phyloP scores from a whole-genome alignment of 1,140 invertebrate species.

The Calephelis nemesis region DNA sequence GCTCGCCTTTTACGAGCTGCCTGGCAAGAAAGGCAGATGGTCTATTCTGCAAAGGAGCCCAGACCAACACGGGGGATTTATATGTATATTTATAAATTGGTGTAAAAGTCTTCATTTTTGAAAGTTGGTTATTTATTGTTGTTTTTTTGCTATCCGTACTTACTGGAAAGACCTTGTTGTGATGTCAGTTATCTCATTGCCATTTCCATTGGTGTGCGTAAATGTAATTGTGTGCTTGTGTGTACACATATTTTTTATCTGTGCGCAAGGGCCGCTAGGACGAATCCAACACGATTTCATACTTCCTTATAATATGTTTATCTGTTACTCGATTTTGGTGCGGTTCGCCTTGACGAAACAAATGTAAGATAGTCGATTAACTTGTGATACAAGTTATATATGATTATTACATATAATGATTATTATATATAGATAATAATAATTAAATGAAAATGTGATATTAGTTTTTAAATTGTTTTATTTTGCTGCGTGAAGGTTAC shows the following conservation, averaged over 20 bases:
- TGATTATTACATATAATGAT: too few species aligned
- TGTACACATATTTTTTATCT: constrained; percentile 29
- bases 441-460: constrained; percentile 1
- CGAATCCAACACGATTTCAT: constrained; percentile 50
- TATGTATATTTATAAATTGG: background rate
- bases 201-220: constrained; percentile 43
- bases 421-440: background rate
- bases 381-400: constrained; percentile 6
- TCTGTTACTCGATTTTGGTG: constrained; percentile 57
- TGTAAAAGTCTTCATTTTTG: background rate
- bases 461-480: constrained; percentile 6
- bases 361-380: constrained; percentile 37
- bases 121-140: constrained; percentile 12
- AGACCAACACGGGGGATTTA: too few species aligned
- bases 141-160: constrained; percentile 48
- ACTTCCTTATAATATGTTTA: constrained; percentile 69
- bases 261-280: constrained; percentile 53
- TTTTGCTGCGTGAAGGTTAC: background rate
- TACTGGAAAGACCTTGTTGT: constrained; percentile 59
- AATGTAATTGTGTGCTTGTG: constrained; percentile 32
- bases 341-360: constrained; percentile 49
- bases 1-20: too few species aligned
- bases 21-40: too few species aligned
- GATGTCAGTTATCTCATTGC: constrained; percentile 74
- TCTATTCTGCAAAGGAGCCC: too few species aligned